A percentile compares a stretch with the other conserved stretches of the same genome.
Conservation (phyloP, 2,797 vertebrate genomes). For the Eulemur coronatus region DNA sequence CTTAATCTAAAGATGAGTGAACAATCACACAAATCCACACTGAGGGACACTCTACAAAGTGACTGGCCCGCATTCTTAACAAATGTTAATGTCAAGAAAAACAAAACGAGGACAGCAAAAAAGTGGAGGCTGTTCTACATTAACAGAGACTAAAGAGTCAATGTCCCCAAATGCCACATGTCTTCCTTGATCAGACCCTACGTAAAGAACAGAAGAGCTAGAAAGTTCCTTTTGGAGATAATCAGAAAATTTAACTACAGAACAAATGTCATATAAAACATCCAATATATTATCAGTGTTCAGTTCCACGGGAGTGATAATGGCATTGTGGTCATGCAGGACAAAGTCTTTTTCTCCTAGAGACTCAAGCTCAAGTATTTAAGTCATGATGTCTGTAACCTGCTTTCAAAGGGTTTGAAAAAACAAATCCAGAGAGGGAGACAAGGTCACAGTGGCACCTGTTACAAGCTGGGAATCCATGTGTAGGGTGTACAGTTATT, state of each 20-base stretch:
- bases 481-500: background rate
- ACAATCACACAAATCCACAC: background rate
- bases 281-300: background rate
- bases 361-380: background rate
- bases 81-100: background rate
- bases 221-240: background rate
- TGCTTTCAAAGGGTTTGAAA: background rate
- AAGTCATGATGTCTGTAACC: background rate
- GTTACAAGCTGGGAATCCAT: background rate
- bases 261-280: background rate
- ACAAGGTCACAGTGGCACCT: background rate
- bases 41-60: background rate
- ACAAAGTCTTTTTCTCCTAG: background rate
- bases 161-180: background rate
- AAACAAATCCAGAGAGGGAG: background rate
- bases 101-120: background rate
- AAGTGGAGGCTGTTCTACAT: background rate
- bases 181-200: background rate
- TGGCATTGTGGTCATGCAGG: background rate
- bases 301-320: background rate
- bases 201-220: background rate
- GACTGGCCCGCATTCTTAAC: background rate
- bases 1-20: background rate
- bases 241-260: background rate
- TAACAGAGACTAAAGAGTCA: background rate